These are phyloP conservation scores for Papilio xuthus DNA, from an alignment of 1,140 invertebrate genomes.

Conservation along the genomic window DNA sequence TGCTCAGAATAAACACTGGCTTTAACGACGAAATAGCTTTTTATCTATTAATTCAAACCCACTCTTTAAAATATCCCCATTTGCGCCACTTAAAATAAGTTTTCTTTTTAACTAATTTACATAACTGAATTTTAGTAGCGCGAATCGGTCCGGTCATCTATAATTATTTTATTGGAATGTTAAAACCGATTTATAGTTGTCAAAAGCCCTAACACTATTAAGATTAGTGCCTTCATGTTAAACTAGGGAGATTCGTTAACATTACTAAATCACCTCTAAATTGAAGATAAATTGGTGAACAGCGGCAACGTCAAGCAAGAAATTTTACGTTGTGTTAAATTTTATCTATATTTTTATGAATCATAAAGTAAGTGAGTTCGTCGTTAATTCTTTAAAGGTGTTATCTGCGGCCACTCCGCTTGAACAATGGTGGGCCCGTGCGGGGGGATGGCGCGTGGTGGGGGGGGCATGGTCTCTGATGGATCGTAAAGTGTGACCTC, in stretches of 20 bases:
- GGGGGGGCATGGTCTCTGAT: background rate
- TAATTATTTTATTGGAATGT: background rate
- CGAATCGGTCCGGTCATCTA: too few species aligned
- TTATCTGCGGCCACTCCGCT: slow-evolving; percentile 12
- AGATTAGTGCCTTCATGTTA: background rate
- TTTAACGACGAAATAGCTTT: background rate
- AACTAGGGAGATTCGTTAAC: background rate
- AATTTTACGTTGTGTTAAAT: slow-evolving; percentile 10
- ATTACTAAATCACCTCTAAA: background rate
- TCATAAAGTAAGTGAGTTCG: slow-evolving; percentile 7
- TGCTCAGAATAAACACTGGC: background rate
- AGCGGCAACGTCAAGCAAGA: background rate
- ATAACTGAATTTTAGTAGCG: background rate
- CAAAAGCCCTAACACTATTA: background rate
- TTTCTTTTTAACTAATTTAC: background rate
- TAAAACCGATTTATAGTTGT: background rate
- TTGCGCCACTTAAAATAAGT: background rate
- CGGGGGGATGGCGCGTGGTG: background rate
- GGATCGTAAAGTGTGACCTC: slow-evolving; percentile 22
- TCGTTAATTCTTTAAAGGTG: slow-evolving; percentile 20
- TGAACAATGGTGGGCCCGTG: background rate
- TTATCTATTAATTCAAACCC: background rate
- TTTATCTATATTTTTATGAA: slow-evolving; percentile 24
- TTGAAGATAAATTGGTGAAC: background rate
- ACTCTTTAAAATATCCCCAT: background rate